Conservation (phyloP, 2,113 vertebrate species). For the Aptenodytes forsteri region DNA sequence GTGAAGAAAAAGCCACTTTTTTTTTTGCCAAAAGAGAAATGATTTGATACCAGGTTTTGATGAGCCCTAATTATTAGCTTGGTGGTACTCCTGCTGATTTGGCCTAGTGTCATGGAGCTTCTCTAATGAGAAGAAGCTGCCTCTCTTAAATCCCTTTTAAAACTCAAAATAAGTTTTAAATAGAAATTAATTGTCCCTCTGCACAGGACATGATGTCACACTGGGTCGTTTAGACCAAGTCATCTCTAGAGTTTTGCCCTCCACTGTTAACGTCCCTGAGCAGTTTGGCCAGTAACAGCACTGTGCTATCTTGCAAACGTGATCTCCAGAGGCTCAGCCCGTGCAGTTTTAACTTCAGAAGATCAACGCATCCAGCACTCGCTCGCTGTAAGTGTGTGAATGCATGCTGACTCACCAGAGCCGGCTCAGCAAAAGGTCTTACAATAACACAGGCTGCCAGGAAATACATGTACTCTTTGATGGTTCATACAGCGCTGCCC, state of each 20-base stretch:
- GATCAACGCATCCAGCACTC: background rate
- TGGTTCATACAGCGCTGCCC: background rate
- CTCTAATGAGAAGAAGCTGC: background rate
- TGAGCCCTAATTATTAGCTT: background rate
- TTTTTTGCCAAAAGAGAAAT: background rate
- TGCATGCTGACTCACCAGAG: background rate
- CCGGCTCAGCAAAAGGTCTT: background rate
- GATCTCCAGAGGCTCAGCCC: background rate
- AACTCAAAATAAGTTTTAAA: background rate
- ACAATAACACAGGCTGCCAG: background rate
- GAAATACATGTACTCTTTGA: background rate
- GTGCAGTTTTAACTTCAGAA: background rate
- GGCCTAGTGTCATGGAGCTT: background rate
- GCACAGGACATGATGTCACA: background rate
- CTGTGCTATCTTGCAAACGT: accelerated
- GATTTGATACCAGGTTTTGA: background rate
- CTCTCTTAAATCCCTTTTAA: background rate
- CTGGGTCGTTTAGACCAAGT: background rate
- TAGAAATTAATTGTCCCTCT: background rate
- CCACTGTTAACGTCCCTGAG: accelerated
- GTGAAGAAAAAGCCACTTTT: background rate
- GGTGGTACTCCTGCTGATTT: background rate
- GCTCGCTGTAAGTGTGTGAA: background rate
- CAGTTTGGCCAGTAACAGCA: background rate
- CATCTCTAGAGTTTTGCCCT: background rate